These are phyloP conservation scores for Rallus crepitans DNA, from an alignment of 2,797 vertebrate genomes.

Conservation along the genomic window DNA sequence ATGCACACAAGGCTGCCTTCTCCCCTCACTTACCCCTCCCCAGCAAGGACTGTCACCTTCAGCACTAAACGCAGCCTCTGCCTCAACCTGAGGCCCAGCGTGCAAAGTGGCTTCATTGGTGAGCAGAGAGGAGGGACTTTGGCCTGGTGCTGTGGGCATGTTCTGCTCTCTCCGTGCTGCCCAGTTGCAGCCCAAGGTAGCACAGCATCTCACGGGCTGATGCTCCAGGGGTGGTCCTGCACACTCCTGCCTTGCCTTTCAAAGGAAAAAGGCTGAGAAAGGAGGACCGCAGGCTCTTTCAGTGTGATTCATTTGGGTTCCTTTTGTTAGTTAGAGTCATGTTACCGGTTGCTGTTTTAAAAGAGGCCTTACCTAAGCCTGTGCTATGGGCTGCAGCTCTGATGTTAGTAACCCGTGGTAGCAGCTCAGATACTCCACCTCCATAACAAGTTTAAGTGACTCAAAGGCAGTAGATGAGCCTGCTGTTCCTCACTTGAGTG, in stretches of 20 bases:
- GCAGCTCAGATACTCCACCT: not conserved
- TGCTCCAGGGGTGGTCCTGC: not conserved
- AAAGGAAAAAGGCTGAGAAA: not conserved
- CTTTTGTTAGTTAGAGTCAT: not conserved
- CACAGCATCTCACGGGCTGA: accelerated
- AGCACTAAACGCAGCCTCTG: not conserved
- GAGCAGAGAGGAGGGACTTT: accelerated
- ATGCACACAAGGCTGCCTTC: not conserved
- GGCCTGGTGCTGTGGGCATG: too few species aligned
- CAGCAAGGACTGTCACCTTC: not conserved
- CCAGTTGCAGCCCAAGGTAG: not conserved
- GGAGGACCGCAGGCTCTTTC: too few species aligned
- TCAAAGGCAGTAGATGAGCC: not conserved
- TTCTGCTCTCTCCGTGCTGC: not conserved
- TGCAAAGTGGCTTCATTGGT: accelerated
- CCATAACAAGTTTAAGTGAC: not conserved
- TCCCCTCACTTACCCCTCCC: not conserved
- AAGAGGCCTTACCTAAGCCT: accelerated
- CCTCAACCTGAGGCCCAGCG: accelerated
- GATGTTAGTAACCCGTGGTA: not conserved
- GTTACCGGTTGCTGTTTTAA: not conserved
- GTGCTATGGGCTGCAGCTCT: not conserved
- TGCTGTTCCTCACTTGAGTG: not conserved
- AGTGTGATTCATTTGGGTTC: not conserved
- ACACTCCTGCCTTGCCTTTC: not conserved